Conservation (phyloP, 2,888 invertebrate genomes). For the Digitonthophagus gazella region DNA sequence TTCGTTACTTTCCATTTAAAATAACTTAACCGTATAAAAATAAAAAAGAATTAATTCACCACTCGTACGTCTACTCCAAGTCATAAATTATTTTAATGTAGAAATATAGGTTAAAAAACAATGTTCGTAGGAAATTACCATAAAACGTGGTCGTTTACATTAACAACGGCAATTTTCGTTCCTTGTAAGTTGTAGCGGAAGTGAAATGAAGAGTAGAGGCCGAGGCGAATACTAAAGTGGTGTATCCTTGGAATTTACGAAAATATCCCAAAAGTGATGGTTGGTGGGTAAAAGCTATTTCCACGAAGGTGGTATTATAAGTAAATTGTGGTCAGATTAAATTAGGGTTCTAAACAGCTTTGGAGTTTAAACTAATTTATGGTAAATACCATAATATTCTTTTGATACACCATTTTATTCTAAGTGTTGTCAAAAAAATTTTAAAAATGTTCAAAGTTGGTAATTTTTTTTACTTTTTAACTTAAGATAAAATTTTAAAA, state of each 20-base stretch:
- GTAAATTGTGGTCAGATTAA: background rate
- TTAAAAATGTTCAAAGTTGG: too few relatives aligned
- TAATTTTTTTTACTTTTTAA: too few relatives aligned
- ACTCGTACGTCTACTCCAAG: too few relatives aligned
- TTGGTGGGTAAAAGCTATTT: background rate
- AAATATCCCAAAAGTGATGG: background rate
- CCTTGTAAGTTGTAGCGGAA: background rate
- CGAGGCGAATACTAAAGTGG: background rate
- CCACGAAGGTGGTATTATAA: background rate
- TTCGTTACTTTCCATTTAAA: too few relatives aligned
- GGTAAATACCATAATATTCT: too few relatives aligned
- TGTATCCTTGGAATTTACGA: background rate
- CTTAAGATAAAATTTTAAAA: too few relatives aligned
- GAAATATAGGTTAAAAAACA: background rate
- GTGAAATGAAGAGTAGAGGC: too few relatives aligned
- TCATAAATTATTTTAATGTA: background rate
- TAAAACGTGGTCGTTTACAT: background rate
- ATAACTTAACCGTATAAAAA: too few relatives aligned
- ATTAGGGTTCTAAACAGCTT: background rate
- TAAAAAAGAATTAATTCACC: too few relatives aligned
- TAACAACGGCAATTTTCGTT: background rate
- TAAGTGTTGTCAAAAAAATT: too few relatives aligned
- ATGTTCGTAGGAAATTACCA: background rate
- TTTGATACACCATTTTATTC: too few relatives aligned
- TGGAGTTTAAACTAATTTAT: too few relatives aligned